Evolutionary conservation across 1,140 invertebrate genomes (phyloP).

Genomic region (Cyphomyrmex costatus): DNA sequence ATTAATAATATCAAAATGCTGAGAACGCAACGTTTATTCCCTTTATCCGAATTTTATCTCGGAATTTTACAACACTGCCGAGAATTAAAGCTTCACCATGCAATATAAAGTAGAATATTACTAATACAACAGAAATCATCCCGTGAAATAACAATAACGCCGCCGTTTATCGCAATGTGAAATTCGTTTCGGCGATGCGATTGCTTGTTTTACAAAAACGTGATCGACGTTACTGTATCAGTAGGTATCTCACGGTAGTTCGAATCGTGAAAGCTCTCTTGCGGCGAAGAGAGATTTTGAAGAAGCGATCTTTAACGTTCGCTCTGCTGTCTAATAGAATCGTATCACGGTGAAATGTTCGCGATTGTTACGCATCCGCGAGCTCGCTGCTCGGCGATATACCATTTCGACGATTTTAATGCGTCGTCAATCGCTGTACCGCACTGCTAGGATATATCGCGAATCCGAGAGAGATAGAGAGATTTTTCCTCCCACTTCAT

Average conservation of each 20-base stretch:
- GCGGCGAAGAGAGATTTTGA: slow-evolving; percentile 35
- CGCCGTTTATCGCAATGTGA: neutral
- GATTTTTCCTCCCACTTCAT: neutral
- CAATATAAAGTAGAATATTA: slow-evolving; percentile 18
- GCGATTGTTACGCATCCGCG: slow-evolving; percentile 51
- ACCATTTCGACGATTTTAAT: slow-evolving; percentile 72
- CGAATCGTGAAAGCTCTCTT: slow-evolving; percentile 65
- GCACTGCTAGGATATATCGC: slow-evolving; percentile 38
- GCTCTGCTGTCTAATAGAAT: slow-evolving; percentile 56
- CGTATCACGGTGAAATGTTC: slow-evolving; percentile 48
- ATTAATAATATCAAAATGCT: neutral
- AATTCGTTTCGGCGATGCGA: neutral
- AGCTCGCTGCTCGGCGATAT: slow-evolving; percentile 63
- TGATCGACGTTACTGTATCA: slow-evolving; percentile 28
- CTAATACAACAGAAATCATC: slow-evolving; percentile 19
- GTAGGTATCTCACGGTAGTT: slow-evolving; percentile 20
- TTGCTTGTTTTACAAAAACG: slow-evolving; percentile 38
- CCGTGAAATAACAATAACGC: slow-evolving; percentile 26
- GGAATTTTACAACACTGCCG: neutral
- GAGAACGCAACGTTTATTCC: neutral
- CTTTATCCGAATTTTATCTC: neutral
- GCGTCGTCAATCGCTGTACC: slow-evolving; percentile 62
- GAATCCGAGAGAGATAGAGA: slow-evolving; percentile 36
- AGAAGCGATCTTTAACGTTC: slow-evolving; percentile 57
- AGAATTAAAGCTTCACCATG: neutral